Evolutionary conservation across 2,797 vertebrate genomes (phyloP), one percentile per base, ranked within the genome.

Genomic region (Sandelia bainsii): DNA sequence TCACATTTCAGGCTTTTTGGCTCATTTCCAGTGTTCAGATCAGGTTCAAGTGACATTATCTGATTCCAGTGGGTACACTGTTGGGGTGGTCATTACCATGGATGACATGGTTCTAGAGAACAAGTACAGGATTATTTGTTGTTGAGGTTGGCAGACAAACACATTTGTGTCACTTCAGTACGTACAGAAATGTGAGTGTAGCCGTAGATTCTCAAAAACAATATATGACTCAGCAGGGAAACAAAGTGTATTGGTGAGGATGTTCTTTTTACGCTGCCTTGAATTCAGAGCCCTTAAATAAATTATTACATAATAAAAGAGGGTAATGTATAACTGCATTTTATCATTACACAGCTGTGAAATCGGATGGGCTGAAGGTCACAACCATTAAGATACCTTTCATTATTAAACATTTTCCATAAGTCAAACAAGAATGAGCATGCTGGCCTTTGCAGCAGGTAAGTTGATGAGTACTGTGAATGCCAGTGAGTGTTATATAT

Each of bases 401-500:
- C 5, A 68, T 69, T 52, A 69, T 71, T 62, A 50, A 77, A 63
- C 27, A 25, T 34, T 22, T 46, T 54, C 27, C 17, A 49, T 67
- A 48, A 54, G 32, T 75, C 40, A 74, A 49, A 61, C 11, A 13
- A 64, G 17, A 67, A 37, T 29, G 16, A 72, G 19, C 56, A 32
- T 19, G 60, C 52, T 75, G 59, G 63, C 51, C 25, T 57, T 62
- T 69, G 42, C 46, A 60, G 51, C 52, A 40, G 72, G 29, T 29
- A 53, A 56, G 40, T 12, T 11, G 32, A 19, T 61, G 32, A 71
- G 61, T 0, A 1, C 27, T 9, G 32, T 40, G 66, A 46, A 5
- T 20, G 8, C 9, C 20, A 56, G 42, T 12, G 23, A 2, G 11
- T 60, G 79, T 69, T 76, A 68, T 82, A 76, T 58, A 70, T 65